phyloP scores from a whole-genome alignment of 2,797 vertebrate genomes.

The Podarcis lilfordi region DNA sequence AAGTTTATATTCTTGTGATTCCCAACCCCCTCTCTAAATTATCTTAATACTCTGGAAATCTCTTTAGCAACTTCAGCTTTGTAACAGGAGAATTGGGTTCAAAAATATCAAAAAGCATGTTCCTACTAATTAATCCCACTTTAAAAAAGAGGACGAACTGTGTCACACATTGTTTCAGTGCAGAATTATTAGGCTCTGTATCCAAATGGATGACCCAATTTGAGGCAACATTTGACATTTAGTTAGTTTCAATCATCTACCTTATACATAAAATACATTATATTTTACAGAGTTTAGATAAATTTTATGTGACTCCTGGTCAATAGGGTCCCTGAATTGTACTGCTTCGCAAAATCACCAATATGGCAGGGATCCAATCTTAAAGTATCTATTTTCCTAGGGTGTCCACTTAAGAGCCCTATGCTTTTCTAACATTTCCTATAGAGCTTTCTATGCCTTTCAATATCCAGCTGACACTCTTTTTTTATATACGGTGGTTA shows the following conservation, averaged over 20 bases:
- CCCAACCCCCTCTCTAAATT: background rate
- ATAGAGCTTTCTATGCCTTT: conserved; percentile 64
- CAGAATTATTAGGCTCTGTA: conserved; percentile 46
- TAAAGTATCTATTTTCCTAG: conserved; percentile 50
- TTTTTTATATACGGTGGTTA: conserved; percentile 60
- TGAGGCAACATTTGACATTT: conserved; percentile 31
- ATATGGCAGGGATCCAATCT: conserved; percentile 60
- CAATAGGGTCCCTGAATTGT: conserved; percentile 39
- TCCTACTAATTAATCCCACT: conserved; percentile 32
- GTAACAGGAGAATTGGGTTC: background rate
- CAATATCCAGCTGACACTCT: conserved; percentile 54
- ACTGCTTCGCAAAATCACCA: conserved; percentile 48
- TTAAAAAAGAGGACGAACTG: conserved; percentile 5
- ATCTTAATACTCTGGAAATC: conserved; percentile 39
- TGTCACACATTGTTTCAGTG: conserved; percentile 33
- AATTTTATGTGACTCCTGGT: conserved; percentile 50
- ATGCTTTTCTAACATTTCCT: conserved; percentile 65
- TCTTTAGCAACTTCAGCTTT: conserved; percentile 2
- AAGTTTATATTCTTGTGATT: conserved; percentile 17
- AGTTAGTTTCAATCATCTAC: conserved; percentile 44
- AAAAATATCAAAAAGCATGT: conserved; percentile 26
- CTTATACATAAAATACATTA: conserved; percentile 43
- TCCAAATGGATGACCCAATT: conserved; percentile 48
- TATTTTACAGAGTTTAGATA: conserved; percentile 47
- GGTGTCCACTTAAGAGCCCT: conserved; percentile 56